A percentile compares a stretch with the other conserved stretches of the same genome.
These are phyloP conservation scores for Zapus hudsonius DNA, from an alignment of 2,113 vertebrate species.

Conservation along the genomic window DNA sequence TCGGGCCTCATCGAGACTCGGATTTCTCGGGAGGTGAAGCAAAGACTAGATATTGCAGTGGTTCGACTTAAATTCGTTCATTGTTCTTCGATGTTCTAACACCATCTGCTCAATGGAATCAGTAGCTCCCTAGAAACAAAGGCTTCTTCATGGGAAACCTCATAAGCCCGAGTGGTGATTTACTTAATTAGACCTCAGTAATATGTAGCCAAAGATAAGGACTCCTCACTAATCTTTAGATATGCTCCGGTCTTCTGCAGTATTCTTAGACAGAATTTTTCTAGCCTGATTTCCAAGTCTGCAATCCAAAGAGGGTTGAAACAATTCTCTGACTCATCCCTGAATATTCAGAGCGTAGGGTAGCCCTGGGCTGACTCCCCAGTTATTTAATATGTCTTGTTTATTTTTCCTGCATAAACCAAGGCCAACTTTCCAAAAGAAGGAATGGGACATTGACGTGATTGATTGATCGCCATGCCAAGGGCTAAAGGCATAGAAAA, in stretches of 20 bases:
- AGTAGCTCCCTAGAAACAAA: neutral
- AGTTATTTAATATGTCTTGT: neutral
- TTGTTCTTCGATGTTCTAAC: neutral
- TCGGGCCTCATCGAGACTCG: neutral
- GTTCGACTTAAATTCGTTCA: neutral
- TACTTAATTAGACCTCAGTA: neutral
- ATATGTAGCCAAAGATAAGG: fast-evolving
- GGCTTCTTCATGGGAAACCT: neutral
- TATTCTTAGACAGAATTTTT: neutral
- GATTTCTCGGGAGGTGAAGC: too few species aligned
- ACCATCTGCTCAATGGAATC: neutral
- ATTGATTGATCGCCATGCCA: fast-evolving
- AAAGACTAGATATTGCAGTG: fast-evolving
- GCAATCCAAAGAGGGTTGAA: neutral
- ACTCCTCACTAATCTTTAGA: fast-evolving
- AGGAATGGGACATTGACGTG: neutral
- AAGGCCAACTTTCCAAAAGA: neutral
- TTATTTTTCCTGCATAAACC: neutral
- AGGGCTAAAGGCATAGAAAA: fast-evolving
- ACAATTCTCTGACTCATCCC: too few species aligned
- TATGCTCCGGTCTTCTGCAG: fast-evolving
- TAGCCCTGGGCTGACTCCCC: neutral
- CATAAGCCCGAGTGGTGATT: neutral
- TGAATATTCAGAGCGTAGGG: fast-evolving
- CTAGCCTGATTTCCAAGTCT: neutral